These are phyloP conservation scores for Tokudaia tokunoshimensis DNA, from an alignment of 2,797 vertebrate species.

Conservation along the genomic window DNA sequence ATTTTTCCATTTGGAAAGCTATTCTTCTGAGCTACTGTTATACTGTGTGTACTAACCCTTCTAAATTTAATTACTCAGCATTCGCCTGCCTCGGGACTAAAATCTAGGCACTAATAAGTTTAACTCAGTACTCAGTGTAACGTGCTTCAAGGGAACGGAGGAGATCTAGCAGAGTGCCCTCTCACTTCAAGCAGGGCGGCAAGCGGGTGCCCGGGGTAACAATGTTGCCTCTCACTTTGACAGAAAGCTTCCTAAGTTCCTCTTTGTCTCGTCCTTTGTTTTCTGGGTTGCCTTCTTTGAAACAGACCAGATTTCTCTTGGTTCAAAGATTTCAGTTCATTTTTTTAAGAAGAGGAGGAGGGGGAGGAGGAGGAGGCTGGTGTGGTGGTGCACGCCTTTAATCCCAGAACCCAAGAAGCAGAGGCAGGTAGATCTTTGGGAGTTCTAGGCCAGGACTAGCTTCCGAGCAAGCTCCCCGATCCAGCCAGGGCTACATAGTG, in stretches of 20 bases:
- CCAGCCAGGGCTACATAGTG: neutral
- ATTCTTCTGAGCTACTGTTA: conserved; percentile 45
- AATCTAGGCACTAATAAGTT: conserved; percentile 61
- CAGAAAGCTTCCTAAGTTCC: conserved; percentile 49
- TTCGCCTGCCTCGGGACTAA: conserved; percentile 38
- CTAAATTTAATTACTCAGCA: neutral
- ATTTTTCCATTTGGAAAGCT: conserved; percentile 33
- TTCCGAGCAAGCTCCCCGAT: neutral
- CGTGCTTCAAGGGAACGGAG: conserved; percentile 71
- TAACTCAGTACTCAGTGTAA: conserved; percentile 67
- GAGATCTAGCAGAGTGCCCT: conserved; percentile 74
- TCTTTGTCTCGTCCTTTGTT: conserved; percentile 57
- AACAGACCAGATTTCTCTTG: conserved; percentile 58
- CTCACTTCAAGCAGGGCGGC: conserved; percentile 69
- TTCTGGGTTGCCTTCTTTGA: conserved; percentile 68
- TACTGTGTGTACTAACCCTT: neutral
- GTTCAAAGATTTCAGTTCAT: conserved; percentile 21
- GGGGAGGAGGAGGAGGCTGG: neutral
- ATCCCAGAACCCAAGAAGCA: neutral
- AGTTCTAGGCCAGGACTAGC: neutral
- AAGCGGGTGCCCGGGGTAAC: conserved; percentile 40
- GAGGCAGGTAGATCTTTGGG: neutral
- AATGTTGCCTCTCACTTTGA: conserved; percentile 75
- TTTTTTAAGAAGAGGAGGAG: neutral
- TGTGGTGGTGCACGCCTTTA: neutral